Evolutionary conservation across 2,888 invertebrate species (phyloP).

Genomic region (Ochropleura plecta): DNA sequence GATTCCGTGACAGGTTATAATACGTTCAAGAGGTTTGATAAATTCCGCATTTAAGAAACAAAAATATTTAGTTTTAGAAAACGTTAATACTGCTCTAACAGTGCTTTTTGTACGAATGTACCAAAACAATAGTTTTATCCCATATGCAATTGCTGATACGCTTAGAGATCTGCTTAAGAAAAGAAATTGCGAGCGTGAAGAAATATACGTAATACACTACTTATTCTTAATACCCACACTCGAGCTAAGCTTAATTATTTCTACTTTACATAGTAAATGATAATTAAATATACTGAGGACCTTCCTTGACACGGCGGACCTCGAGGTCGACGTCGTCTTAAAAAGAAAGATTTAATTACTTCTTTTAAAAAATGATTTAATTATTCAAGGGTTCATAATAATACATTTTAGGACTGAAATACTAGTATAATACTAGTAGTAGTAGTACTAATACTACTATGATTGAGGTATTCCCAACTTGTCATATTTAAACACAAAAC

Average conservation of each 20-base stretch:
- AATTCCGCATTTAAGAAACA: background rate
- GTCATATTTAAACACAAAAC: background rate
- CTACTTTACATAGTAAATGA: conserved; percentile 7
- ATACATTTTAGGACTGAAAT: background rate
- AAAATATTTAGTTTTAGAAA: background rate
- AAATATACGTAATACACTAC: conserved; percentile 12
- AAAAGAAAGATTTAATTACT: conserved; percentile 21
- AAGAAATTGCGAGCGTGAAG: conserved; percentile 50
- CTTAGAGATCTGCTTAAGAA: conserved; percentile 50
- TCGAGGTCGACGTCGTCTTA: conserved; percentile 28
- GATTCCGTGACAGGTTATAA: background rate
- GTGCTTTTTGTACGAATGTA: background rate
- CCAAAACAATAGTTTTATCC: background rate
- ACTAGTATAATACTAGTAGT: too few relatives aligned
- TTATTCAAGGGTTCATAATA: background rate
- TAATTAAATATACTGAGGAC: conserved; percentile 21
- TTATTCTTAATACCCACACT: conserved; percentile 1
- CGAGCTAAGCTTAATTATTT: background rate
- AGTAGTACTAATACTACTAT: too few relatives aligned
- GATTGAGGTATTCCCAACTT: background rate
- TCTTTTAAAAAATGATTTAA: background rate
- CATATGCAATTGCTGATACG: background rate
- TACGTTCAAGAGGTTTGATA: too few relatives aligned
- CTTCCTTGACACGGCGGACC: conserved; percentile 36
- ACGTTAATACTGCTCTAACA: background rate